Conservation (phyloP, 2,797 vertebrate genomes). For the Coluber constrictor region DNA sequence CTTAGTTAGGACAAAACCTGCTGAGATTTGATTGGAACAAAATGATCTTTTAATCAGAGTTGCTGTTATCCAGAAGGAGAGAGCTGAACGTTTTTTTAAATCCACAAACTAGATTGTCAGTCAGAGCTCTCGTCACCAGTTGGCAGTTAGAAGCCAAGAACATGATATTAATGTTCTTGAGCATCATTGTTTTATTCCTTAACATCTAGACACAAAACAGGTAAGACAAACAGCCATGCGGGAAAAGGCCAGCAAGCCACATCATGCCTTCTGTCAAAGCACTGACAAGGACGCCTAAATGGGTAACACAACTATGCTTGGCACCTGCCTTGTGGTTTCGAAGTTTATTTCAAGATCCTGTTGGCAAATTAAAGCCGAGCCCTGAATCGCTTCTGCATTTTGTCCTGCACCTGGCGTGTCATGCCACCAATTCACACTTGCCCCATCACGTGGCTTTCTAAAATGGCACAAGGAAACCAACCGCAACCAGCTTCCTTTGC, state of each 20-base stretch:
- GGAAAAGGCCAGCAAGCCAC: background rate
- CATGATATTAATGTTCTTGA: background rate
- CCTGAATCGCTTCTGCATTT: background rate
- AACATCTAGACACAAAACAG: background rate
- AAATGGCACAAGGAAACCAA: background rate
- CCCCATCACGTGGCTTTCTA: too few relatives aligned
- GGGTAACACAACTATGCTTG: background rate
- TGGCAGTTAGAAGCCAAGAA: background rate
- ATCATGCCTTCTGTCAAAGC: background rate
- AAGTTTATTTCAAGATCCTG: background rate
- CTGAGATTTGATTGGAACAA: background rate
- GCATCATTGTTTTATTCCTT: background rate
- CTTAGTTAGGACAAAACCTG: background rate
- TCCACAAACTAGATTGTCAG: background rate
- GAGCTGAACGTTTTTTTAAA: background rate
- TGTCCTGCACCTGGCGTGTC: background rate
- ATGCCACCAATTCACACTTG: background rate
- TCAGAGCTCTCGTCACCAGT: background rate
- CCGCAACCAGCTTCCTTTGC: background rate
- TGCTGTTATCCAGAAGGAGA: background rate
- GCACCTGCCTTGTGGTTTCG: background rate
- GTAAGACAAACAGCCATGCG: background rate
- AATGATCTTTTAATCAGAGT: background rate
- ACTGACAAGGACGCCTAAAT: background rate
- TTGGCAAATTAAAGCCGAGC: background rate